Base-by-base conservation (phyloP, 2,888 invertebrate genomes). In the Flexamia atlantica region DNA sequence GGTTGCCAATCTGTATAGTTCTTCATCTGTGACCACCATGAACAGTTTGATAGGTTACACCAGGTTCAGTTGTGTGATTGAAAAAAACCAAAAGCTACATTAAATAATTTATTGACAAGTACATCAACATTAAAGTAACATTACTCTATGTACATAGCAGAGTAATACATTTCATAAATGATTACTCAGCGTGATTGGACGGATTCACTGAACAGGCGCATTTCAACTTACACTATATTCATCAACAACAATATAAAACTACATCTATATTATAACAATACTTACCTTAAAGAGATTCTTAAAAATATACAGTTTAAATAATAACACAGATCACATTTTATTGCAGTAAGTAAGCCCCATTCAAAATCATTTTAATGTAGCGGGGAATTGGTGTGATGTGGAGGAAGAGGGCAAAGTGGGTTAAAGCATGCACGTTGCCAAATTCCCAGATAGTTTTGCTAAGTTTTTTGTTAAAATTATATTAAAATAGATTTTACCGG, bases 111-210 rank as follows among this genome's bases (percentile, higher is more conserved):
- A 64, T 30, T 30, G 17, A 28, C 64, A 28, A 25, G 30, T 64
- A 1, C 17, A 28, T 64, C 7, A 64, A 30, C 64, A 28, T 64
- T 28, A 7, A 64, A 9, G 28, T 28, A 28, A 25, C 30, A 64
- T 30, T 10, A 64, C 64, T 64, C 28, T 64, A 64, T 64, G 3
- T 64, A 64, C 64, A 64, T 23, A 23, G 23, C 64, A 64, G 64
- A 64, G 64, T 30, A 64, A 64, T 30, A 1, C 28, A 30, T 28
- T 30, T 3, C 0, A 3, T 12, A 12, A 28, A 64, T 28, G 64
- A 64, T 64, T 64, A 64, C 64, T 64, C 72, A 40, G n/a, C 25
- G 40, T 68, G n/a, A 40, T 72, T 32, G 72, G 72, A 72, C 72
- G 72, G 72, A 72, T 23, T 72, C 4, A 9, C 72, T 72, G 72